Evolutionary conservation across 1,140 invertebrate genomes (phyloP).

Genomic region (Agraylea sexmaculata): DNA sequence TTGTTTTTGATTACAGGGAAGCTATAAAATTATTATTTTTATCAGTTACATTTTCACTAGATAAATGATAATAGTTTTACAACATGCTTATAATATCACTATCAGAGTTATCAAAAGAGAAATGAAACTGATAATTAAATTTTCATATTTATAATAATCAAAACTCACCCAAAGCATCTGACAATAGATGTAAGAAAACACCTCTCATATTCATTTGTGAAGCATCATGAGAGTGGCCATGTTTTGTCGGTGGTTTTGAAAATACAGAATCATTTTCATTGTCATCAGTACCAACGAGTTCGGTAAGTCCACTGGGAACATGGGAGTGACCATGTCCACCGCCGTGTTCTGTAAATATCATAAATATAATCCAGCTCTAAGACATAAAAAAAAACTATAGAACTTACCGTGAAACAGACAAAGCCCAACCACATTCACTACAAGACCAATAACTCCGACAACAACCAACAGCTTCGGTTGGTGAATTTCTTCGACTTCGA

Average conservation of each 20-base stretch:
- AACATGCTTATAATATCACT: not conserved
- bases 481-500: constrained; percentile 73
- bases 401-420: constrained; percentile 70
- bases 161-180: constrained; percentile 72
- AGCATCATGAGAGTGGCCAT: constrained; percentile 47
- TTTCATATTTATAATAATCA: constrained; percentile 1
- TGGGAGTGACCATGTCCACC: constrained; percentile 63
- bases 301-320: constrained; percentile 42
- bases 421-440: constrained; percentile 75
- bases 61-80: not conserved
- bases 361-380: not conserved
- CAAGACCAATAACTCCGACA: constrained; percentile 65
- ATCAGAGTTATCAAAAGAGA: not conserved
- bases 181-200: constrained; percentile 93
- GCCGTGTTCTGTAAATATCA: constrained; percentile 54
- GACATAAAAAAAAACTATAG: constrained; percentile 8
- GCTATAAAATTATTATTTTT: too few relatives aligned
- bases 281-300: constrained; percentile 50
- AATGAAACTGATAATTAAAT: not conserved
- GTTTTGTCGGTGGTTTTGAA: constrained; percentile 16
- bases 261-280: constrained; percentile 72
- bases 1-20: too few relatives aligned
- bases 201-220: constrained; percentile 94
- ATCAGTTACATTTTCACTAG: too few relatives aligned
- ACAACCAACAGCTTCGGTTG: constrained; percentile 61